phyloP scores from a whole-genome alignment of 1,140 invertebrate genomes.

The Hydropsyche tenuis region DNA sequence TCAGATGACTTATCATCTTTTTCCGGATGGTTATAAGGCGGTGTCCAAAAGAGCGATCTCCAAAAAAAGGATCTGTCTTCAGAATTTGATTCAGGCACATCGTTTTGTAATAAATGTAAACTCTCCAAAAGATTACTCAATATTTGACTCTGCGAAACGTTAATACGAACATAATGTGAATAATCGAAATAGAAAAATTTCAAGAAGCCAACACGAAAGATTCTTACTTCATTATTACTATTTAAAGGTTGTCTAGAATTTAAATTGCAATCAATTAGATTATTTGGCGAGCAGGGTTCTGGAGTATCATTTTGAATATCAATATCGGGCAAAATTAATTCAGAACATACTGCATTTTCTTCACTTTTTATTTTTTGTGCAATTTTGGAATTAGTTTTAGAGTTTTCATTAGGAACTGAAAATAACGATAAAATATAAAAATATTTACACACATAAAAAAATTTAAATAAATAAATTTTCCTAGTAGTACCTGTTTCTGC shows the following conservation, averaged over 20 bases:
- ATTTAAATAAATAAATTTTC: too few species aligned
- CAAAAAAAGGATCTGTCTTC: conserved; percentile 13
- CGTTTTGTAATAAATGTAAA: conserved; percentile 32
- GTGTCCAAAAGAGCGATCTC: conserved; percentile 14
- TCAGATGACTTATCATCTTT: conserved; percentile 46
- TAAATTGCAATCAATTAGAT: not conserved
- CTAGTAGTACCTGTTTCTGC: too few species aligned
- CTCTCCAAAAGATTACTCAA: conserved; percentile 43
- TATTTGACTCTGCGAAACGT: conserved; percentile 1
- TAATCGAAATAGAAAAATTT: not conserved
- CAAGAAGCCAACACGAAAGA: not conserved
- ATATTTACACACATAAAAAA: too few species aligned
- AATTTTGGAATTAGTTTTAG: not conserved
- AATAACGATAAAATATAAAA: too few species aligned
- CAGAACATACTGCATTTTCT: not conserved
- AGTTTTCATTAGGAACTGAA: not conserved
- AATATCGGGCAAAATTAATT: not conserved
- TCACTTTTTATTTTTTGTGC: not conserved
- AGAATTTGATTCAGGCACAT: conserved; percentile 4
- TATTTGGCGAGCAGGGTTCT: not conserved
- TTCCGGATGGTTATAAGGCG: conserved; percentile 45
- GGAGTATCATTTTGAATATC: not conserved
- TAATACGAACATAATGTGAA: not conserved
- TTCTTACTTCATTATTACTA: conserved; percentile 23
- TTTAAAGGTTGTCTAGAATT: conserved; percentile 10